These are phyloP conservation scores for Ailurus styani DNA, from an alignment of 2,113 vertebrate species.

Conservation along the genomic window DNA sequence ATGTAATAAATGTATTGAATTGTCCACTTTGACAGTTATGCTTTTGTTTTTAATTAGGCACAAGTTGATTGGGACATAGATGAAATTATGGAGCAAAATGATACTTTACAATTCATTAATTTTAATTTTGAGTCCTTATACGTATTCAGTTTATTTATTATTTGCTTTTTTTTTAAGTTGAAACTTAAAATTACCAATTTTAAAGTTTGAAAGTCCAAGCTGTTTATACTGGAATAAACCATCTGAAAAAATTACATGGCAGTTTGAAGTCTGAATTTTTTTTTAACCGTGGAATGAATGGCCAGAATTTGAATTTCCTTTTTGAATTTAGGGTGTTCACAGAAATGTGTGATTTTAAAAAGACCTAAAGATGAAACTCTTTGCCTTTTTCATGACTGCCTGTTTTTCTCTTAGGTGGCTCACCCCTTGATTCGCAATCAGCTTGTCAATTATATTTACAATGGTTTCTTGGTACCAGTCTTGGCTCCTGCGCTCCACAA, in stretches of 20 bases:
- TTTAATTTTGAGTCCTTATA: slow-evolving; percentile 1
- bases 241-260: background rate
- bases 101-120: background rate
- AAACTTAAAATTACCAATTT: background rate
- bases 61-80: background rate
- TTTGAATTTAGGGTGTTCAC: background rate
- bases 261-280: background rate
- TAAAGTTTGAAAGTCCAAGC: background rate
- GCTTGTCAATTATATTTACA: slow-evolving; percentile 95
- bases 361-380: background rate
- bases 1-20: slow-evolving; percentile 33
- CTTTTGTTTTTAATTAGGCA: background rate
- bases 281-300: background rate
- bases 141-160: background rate
- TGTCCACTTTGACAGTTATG: background rate
- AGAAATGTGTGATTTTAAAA: background rate
- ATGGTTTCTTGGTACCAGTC: slow-evolving; percentile 97
- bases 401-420: slow-evolving; percentile 85
- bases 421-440: slow-evolving; percentile 93
- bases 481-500: slow-evolving; percentile 96
- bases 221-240: background rate
- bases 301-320: background rate
- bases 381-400: background rate
- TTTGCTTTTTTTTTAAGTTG: background rate
- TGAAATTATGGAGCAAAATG: background rate